Percentiles rank a stretch among this genome's conserved stretches.
Evolutionary conservation across 2,797 vertebrate species (phyloP).

Genomic region (Xiphophorus birchmanni): DNA sequence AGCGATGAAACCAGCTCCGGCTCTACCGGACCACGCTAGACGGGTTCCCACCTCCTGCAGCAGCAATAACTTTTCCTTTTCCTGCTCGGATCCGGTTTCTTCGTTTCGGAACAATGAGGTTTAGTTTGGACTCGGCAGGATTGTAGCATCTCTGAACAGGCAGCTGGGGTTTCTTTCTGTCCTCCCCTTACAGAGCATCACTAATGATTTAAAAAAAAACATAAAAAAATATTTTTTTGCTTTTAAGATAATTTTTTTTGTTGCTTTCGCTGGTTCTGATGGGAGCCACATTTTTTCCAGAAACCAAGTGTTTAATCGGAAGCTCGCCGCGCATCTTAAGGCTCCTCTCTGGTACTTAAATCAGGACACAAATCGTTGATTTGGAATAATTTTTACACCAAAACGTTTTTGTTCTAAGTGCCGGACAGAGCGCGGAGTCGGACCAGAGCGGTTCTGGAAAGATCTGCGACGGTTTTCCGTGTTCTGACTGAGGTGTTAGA

Average conservation of each 20-base stretch:
- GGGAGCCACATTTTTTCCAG: neutral
- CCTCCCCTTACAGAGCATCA: slow-evolving; percentile 51
- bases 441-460: slow-evolving; percentile 40
- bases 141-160: slow-evolving; percentile 82
- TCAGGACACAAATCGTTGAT: slow-evolving; percentile 7
- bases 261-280: slow-evolving; percentile 23
- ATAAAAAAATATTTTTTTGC: slow-evolving; percentile 55
- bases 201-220: slow-evolving; percentile 26
- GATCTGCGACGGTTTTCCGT: slow-evolving; percentile 7
- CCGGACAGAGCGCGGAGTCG: slow-evolving; percentile 25
- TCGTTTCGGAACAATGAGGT: slow-evolving; percentile 31
- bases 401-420: slow-evolving; percentile 34
- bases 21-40: slow-evolving; percentile 13
- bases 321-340: slow-evolving; percentile 22
- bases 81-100: neutral
- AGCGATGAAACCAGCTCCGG: slow-evolving; percentile 3
- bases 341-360: slow-evolving; percentile 58
- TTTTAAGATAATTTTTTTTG: slow-evolving; percentile 62
- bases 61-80: slow-evolving; percentile 29
- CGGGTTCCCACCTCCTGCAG: slow-evolving; percentile 1
- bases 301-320: slow-evolving; percentile 49
- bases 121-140: slow-evolving; percentile 55
- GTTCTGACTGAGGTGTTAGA: slow-evolving; percentile 48
- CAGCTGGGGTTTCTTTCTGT: slow-evolving; percentile 72
- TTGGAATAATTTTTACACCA: neutral